phyloP scores from a whole-genome alignment of 2,888 invertebrate genomes.

The Hypsopygia costalis region DNA sequence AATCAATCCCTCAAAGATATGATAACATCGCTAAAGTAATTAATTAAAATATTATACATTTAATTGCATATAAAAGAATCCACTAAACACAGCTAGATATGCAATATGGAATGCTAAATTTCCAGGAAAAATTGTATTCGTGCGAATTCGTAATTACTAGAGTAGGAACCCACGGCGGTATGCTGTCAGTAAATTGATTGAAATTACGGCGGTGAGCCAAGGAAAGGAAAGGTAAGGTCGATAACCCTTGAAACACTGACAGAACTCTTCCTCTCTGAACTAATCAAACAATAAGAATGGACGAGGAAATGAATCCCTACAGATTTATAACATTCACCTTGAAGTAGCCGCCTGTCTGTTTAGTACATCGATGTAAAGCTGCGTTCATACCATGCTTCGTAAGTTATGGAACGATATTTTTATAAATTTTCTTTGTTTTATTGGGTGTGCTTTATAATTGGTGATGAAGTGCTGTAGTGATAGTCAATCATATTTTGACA shows the following conservation, averaged over 20 bases:
- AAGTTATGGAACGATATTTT: no score
- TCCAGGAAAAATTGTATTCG: constrained; percentile 5
- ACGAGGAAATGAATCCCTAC: background rate
- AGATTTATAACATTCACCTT: constrained; percentile 40
- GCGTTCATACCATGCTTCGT: background rate
- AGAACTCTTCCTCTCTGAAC: constrained; percentile 15
- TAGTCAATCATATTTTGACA: no score
- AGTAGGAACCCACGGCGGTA: constrained; percentile 7
- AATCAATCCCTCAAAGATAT: no score
- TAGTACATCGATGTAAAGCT: constrained; percentile 30
- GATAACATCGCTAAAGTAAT: no score
- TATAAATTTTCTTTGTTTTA: no score
- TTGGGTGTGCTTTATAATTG: no score
- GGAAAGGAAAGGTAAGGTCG: constrained; percentile 32
- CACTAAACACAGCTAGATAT: background rate
- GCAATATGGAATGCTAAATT: background rate
- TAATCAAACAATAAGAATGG: constrained; percentile 7
- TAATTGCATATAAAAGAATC: no score
- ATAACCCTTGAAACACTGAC: constrained; percentile 26
- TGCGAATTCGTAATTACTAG: constrained; percentile 9
- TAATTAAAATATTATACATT: no score
- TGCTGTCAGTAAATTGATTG: constrained; percentile 18
- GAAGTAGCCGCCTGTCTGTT: constrained; percentile 32
- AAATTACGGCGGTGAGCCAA: constrained; percentile 20
- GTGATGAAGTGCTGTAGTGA: no score